Conservation (phyloP, 2,888 invertebrate genomes). For the Eilema caniola region DNA sequence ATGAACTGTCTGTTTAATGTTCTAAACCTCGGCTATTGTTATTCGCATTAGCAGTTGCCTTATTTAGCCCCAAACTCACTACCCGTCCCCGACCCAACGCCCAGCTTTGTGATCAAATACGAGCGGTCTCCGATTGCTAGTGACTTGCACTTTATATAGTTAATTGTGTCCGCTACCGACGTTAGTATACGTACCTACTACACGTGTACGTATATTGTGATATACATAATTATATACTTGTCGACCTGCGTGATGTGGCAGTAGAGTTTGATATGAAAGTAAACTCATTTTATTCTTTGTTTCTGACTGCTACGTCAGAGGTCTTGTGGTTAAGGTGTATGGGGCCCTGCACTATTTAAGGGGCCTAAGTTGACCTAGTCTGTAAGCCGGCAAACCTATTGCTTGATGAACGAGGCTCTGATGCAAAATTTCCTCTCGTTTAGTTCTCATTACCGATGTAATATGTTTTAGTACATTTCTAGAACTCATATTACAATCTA, state of each 20-base stretch:
- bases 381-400: no score
- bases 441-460: no score
- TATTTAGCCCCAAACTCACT: slow-evolving; percentile 64
- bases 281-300: no score
- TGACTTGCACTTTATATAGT: slow-evolving; percentile 82
- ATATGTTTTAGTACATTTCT: no score
- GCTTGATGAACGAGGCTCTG: no score
- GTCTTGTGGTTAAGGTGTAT: no score
- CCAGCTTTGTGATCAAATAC: slow-evolving; percentile 78
- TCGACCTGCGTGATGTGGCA: not conserved
- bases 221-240: not conserved
- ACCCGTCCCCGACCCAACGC: slow-evolving; percentile 61
- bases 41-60: slow-evolving; percentile 60
- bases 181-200: slow-evolving; percentile 21
- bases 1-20: slow-evolving; percentile 59
- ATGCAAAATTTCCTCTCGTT: no score
- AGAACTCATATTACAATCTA: no score
- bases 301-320: no score
- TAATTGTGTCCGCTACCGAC: slow-evolving; percentile 72
- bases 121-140: slow-evolving; percentile 75
- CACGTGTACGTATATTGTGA: not conserved
- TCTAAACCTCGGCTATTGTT: slow-evolving; percentile 67
- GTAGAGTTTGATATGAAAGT: no score
- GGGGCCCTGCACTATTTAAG: no score
- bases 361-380: no score